Evolutionary conservation across 2,113 vertebrate genomes (phyloP).

Genomic region (Brachionichthys hirsutus): DNA sequence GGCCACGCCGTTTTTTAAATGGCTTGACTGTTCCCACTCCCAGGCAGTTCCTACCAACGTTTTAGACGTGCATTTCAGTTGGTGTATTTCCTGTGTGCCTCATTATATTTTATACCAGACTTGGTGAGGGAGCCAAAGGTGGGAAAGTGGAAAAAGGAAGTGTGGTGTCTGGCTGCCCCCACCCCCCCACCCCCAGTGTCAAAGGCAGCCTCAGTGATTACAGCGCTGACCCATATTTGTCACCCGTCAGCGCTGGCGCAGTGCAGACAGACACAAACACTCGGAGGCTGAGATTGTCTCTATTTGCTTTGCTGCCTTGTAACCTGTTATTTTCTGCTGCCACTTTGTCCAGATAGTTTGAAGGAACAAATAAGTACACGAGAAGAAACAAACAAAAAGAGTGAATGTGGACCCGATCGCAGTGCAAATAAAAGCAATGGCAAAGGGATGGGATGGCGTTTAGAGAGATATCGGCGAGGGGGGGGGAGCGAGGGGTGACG

Average conservation of each 20-base stretch:
- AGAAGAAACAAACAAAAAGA: neutral
- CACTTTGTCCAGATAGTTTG: slow-evolving; percentile 14
- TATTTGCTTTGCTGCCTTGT: slow-evolving; percentile 15
- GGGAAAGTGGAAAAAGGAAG: slow-evolving; percentile 2
- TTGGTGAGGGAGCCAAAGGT: slow-evolving; percentile 20
- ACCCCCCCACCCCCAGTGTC: slow-evolving; percentile 6
- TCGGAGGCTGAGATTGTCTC: slow-evolving; percentile 31
- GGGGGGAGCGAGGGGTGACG: slow-evolving; percentile 49
- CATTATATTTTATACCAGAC: slow-evolving; percentile 14
- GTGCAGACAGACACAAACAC: slow-evolving; percentile 39
- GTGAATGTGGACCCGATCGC: slow-evolving; percentile 10
- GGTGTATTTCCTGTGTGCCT: slow-evolving; percentile 9
- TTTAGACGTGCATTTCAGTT: slow-evolving; percentile 9
- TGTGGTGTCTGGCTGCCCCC: slow-evolving; percentile 3
- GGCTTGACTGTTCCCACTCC: neutral
- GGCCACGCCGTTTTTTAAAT: slow-evolving; percentile 32
- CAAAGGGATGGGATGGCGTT: slow-evolving; percentile 3
- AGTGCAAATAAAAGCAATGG: slow-evolving; percentile 13
- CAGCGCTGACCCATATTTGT: slow-evolving; percentile 32
- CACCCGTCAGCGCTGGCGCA: slow-evolving; percentile 30
- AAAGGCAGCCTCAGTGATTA: slow-evolving; percentile 36
- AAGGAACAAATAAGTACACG: neutral
- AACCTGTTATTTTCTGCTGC: slow-evolving; percentile 50
- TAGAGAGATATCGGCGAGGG: neutral
- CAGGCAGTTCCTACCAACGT: neutral